Base-by-base conservation (phyloP, 2,888 invertebrate genomes). In the Molorchus minor region DNA sequence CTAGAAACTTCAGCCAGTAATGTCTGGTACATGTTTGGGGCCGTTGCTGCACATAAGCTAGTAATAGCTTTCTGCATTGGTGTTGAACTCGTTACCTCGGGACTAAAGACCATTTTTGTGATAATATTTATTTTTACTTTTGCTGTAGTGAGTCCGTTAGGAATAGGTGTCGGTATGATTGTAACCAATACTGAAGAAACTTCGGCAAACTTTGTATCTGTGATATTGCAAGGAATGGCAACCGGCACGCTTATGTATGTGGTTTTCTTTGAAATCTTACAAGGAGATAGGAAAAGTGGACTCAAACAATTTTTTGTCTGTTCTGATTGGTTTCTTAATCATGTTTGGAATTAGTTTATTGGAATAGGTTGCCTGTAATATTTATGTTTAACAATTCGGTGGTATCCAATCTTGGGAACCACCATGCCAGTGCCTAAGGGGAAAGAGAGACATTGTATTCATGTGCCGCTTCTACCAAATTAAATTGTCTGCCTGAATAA, bases 181-280 rank as follows among this genome's bases (percentile, higher is more conserved):
- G 80, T 91, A 35, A 87, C 87, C 17, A 86, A 86, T 40, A 84
- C 84, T 1, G 80, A 83, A 45, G 84, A 84, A 0, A 84, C 85
- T 0, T 82, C 86, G 0, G 85, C 86, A 1, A 87, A 85, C 15
- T 82, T 90, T 4, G 82, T 86, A 12, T 88, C 89, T 0, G 88
- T 88, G 36, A 82, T 90, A 8, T 80, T 87, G 10, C 92, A 96
- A 83, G 96, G 95, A 2, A 81, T 97, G 58, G 96, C 97, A 0
- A 90, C 93, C 41, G 98, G 97, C 10, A 97, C 97, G 0, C 86
- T 98, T 38, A 82, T 98, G 2, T 98, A 96, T 82, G 94, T 98
- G 12, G 95, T 96, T n/a, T 96, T 96, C 83, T 96, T 97, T 80
- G 97, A 98, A 82, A 92, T 97, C 53, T 85, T 97, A 72, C 88